Evolutionary conservation across 2,888 invertebrate species (phyloP), one percentile per base, ranked within the genome.

Genomic region (Candidula unifasciata): DNA sequence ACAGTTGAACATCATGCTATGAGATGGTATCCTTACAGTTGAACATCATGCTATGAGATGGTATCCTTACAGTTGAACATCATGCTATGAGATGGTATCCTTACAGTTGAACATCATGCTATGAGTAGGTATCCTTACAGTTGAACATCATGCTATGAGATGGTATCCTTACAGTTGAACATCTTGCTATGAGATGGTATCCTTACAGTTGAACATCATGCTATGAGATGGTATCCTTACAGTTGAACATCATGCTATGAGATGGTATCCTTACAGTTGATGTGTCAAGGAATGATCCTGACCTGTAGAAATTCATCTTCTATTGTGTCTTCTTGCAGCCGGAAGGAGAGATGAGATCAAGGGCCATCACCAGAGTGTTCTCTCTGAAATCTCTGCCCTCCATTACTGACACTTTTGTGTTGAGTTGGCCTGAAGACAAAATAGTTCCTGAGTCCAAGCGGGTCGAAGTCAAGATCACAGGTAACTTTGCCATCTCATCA

Each of bases 361-460:
- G 91, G 96, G 97, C 0, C 92, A 96, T 84, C 16, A 95, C 97
- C 85, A 92, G 97, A 21, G 96, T 97, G 91, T 94, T 97, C 27
- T 94, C 96, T 85, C 77, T 77, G 35, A 84, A 84, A 1, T 73
- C 81, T 10, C 24, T 0, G 1, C 69, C 85, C 1, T 44, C 27
- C 16, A n/a, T 52, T 18, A 27, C 33, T 18, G 64, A 64, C 10
- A 84, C 79, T 0, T 69, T 86, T 66, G 1, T 69, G 1, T 69
- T 86, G 21, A 30, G n/a, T 35, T 96, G 96, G 21, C 95, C 97
- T 88, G 97, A 97, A 0, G 94, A 95, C 68, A 96, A 96, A 91
- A 95, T 96, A n/a, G 96, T 97, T 1, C 93, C 95, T 18, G 96
- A 96, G 83, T 97, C 97, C 0, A 95, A 96, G 88, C 95, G 95